Evolutionary conservation across 2,113 vertebrate genomes (phyloP).

Genomic region (Etia nguti): DNA sequence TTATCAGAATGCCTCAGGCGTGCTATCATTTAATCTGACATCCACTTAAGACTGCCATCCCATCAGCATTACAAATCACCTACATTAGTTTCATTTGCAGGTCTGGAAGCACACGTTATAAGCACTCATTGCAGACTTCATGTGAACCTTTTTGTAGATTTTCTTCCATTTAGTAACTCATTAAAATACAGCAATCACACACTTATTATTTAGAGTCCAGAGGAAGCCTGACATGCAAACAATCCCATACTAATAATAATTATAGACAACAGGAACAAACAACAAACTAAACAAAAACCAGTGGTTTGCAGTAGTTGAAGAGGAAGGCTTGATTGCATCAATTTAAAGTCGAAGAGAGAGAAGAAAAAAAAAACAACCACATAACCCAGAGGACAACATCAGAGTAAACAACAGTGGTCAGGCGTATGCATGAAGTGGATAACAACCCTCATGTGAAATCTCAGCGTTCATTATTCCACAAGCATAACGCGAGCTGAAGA

Average conservation of each 20-base stretch:
- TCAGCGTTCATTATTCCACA: neutral
- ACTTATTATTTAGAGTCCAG: neutral
- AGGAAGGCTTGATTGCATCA: neutral
- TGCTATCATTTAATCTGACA: slow-evolving; percentile 17
- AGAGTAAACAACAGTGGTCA: neutral
- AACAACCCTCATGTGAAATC: neutral
- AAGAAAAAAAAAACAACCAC: neutral
- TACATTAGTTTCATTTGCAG: neutral
- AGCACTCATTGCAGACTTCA: neutral
- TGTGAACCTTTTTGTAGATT: neutral
- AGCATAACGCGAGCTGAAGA: neutral
- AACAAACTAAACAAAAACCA: neutral
- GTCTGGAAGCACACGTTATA: neutral
- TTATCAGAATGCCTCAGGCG: slow-evolving; percentile 25
- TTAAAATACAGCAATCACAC: neutral
- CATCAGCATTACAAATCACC: neutral
- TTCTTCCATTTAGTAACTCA: neutral
- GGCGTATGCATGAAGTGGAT: neutral
- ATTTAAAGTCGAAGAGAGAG: neutral
- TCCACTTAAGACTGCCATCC: slow-evolving; percentile 1
- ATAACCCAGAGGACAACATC: neutral
- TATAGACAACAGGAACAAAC: neutral
- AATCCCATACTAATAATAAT: neutral
- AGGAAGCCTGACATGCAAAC: neutral
- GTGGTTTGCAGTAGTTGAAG: neutral